Evolutionary conservation across 2,113 vertebrate species (phyloP).

Genomic region (Urocitellus parryii): DNA sequence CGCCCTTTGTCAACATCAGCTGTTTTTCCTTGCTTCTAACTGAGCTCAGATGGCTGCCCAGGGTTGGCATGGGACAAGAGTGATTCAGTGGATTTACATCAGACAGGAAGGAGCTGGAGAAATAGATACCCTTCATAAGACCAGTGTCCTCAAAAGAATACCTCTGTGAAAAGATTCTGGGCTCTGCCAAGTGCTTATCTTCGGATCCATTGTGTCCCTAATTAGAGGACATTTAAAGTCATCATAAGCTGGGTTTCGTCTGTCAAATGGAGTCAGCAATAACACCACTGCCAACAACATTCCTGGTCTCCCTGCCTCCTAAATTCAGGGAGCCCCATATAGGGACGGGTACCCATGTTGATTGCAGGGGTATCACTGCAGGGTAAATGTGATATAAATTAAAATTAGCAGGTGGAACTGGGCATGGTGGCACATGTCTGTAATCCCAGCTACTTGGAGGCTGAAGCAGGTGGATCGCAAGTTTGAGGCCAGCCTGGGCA

Average conservation of each 20-base stretch:
- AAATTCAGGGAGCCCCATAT: not conserved
- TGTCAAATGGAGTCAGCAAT: not conserved
- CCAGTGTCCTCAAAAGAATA: not conserved
- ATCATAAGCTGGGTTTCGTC: not conserved
- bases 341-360: not conserved
- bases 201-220: not conserved
- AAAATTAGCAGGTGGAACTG: not conserved
- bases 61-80: not conserved
- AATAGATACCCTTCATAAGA: not conserved
- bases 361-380: not conserved
- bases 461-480: not conserved
- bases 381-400: not conserved
- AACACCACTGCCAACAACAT: not conserved
- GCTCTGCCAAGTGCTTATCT: not conserved
- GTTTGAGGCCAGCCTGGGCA: not conserved
- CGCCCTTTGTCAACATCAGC: not conserved
- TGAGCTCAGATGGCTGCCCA: not conserved
- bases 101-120: not conserved
- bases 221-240: not conserved
- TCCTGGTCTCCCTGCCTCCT: not conserved
- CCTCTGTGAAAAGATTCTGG: not conserved
- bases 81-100: no score
- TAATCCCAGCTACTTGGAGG: not conserved
- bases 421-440: not conserved
- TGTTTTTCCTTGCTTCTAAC: not conserved